Evolutionary conservation across 2,888 invertebrate genomes (phyloP).

Genomic region (Luperina testacea): DNA sequence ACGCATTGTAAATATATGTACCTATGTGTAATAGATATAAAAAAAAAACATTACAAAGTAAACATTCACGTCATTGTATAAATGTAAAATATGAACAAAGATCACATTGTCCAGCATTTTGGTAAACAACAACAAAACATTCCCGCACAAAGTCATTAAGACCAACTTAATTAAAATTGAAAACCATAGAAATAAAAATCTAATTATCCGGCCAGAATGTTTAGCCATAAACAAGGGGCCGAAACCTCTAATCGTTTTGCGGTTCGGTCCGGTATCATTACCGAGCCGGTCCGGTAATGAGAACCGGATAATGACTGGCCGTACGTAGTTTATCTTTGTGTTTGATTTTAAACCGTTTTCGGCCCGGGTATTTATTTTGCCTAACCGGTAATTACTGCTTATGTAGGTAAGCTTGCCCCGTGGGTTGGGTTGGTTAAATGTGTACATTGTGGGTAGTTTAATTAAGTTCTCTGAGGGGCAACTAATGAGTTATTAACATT

Average conservation of each 20-base stretch:
- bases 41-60: not conserved
- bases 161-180: conserved; percentile 57
- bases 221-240: conserved; percentile 64
- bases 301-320: conserved; percentile 63
- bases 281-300: conserved; percentile 63
- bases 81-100: not conserved
- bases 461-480: conserved; percentile 34
- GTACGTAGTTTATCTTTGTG: conserved; percentile 63
- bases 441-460: conserved; percentile 44
- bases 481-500: conserved; percentile 50
- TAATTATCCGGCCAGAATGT: conserved; percentile 55
- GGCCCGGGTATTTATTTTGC: conserved; percentile 58
- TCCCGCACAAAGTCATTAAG: conserved; percentile 22
- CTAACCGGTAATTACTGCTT: conserved; percentile 57
- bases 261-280: conserved; percentile 65
- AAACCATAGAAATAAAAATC: conserved; percentile 58
- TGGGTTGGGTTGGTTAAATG: conserved; percentile 32
- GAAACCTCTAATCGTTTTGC: conserved; percentile 67
- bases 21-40: too few relatives aligned
- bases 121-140: conserved; percentile 27
- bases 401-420: conserved; percentile 37
- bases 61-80: not conserved
- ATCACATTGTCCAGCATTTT: not conserved
- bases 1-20: too few relatives aligned
- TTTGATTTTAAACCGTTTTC: conserved; percentile 66